Evolutionary conservation across 2,113 vertebrate genomes (phyloP), one percentile per base, ranked within the genome.

Genomic region (Grammomys dolichurus): DNA sequence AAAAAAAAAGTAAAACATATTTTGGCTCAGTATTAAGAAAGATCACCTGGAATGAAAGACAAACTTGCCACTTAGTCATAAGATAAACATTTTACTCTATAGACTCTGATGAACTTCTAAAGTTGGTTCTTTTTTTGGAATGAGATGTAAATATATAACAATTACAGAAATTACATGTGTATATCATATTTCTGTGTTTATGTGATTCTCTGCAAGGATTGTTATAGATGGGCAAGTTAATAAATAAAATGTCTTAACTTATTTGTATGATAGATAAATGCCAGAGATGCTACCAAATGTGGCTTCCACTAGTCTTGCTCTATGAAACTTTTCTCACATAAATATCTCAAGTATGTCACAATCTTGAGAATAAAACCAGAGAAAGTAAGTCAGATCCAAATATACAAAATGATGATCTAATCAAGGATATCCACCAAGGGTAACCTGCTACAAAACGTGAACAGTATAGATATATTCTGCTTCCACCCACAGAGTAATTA

Each of bases 401-500:
- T 28, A 70, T 43, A 72, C 67, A 95, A 86, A 94, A 12, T 65
- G 69, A 90, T 87, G 43, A 65, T 84, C 77, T 97, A 91, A 89
- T 91, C 92, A 96, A 95, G 93, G 95, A 43, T 91, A 91, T 78
- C 46, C 51, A 82, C 87, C 92, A 95, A 97, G 91, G 95, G 86
- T 94, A 93, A 82, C 77, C 87, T 95, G 54, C 82, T 92, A 89
- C 16, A 94, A 46, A 97, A 94, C 0, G 1, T 69, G 88, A 69
- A 82, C 16, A 70, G 51, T 46, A 84, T 80, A 75, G 70, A 94
- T 93, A 88, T 90, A 94, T 90, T 96, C 92, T 90, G 54, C 85
- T 95, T 95, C 81, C 40, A 91, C 89, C 56, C 91, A 95, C 96
- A 94, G 95, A 96, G 93, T 97, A 97, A 98, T 97, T 98, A 96